phyloP scores from a whole-genome alignment of 2,888 invertebrate species.

The Trachelus iudaicus region DNA sequence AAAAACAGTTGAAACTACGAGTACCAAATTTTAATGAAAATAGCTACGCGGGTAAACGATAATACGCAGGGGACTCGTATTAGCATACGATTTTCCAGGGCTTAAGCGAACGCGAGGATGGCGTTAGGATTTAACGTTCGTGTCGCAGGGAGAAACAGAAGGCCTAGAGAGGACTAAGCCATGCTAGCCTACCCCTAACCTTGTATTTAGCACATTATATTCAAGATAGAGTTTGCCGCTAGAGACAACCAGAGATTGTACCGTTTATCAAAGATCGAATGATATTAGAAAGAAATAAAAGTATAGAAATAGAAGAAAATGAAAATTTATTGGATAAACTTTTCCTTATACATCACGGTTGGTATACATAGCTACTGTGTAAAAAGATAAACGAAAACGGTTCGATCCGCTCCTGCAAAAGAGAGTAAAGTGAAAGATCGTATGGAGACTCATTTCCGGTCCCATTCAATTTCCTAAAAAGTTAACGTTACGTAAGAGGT shows the following conservation, averaged over 20 bases:
- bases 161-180: constrained; percentile 17
- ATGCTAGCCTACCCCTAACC: constrained; percentile 17
- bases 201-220: constrained; percentile 14
- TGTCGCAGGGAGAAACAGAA: constrained; percentile 25
- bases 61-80: constrained; percentile 10
- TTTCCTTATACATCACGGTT: neutral
- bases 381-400: neutral
- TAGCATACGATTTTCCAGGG: constrained; percentile 32
- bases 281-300: neutral
- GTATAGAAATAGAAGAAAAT: neutral
- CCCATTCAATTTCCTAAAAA: neutral
- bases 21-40: constrained; percentile 19
- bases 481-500: neutral
- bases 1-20: neutral
- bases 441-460: neutral
- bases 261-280: neutral
- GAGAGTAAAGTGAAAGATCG: neutral
- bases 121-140: constrained; percentile 25
- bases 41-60: constrained; percentile 10
- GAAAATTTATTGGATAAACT: neutral
- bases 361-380: neutral
- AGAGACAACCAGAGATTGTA: neutral
- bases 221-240: neutral
- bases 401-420: neutral
- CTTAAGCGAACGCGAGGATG: constrained; percentile 26